phyloP scores from a whole-genome alignment of 2,797 vertebrate species.

The Poecile montanus region DNA sequence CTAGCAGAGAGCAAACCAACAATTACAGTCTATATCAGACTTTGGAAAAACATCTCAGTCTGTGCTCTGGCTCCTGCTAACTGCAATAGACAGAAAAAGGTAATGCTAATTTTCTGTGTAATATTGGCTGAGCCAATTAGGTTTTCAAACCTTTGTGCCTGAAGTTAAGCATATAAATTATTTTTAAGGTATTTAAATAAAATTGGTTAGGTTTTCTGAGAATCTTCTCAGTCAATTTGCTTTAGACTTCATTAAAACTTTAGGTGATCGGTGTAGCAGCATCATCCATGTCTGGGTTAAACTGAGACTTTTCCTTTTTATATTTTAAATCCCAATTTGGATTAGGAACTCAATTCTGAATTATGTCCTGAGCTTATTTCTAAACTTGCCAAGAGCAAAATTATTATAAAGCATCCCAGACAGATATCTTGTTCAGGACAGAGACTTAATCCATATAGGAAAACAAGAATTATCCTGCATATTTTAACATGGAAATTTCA shows the following conservation, averaged over 20 bases:
- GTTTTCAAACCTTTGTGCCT: conserved; percentile 42
- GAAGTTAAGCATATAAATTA: conserved; percentile 61
- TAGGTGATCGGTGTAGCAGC: not conserved
- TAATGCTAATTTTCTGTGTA: not conserved
- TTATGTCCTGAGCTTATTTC: conserved; percentile 48
- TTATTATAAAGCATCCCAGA: conserved; percentile 35
- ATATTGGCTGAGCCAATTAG: conserved; percentile 22
- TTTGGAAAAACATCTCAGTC: not conserved
- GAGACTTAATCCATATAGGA: conserved; percentile 44
- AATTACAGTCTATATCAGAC: not conserved
- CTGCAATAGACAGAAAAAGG: not conserved
- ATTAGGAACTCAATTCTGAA: conserved; percentile 50
- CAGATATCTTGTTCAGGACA: conserved; percentile 38
- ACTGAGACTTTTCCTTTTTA: not conserved
- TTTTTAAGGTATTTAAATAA: conserved; percentile 57
- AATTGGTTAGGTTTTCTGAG: conserved; percentile 10
- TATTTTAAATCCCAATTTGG: conserved; percentile 57
- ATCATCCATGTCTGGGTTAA: conserved; percentile 3
- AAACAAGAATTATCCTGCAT: conserved; percentile 50
- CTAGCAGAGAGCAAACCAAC: not conserved
- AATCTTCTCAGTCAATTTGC: conserved; percentile 34
- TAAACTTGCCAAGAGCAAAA: conserved; percentile 34
- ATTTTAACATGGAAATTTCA: conserved; percentile 49
- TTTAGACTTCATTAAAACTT: conserved; percentile 57
- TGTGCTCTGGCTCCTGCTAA: not conserved